A percentile compares a stretch with the other conserved stretches of the same genome.
Evolutionary conservation across 2,113 vertebrate species (phyloP).

Genomic region (Myiozetetes cayanensis): DNA sequence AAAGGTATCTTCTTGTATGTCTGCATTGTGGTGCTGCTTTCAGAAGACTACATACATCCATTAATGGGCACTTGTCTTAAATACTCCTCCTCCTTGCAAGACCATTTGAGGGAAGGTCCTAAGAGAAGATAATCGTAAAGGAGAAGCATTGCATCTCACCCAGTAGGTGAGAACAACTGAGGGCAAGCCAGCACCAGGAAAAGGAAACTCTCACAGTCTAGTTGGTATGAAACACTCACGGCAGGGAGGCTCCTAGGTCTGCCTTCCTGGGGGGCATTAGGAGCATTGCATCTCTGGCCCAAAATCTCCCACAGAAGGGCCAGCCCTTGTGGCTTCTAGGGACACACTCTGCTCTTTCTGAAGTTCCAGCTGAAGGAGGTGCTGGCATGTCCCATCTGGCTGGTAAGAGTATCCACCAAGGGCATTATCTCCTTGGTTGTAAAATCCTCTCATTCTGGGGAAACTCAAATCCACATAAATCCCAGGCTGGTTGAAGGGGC

Average conservation of each 20-base stretch:
- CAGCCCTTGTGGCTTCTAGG: neutral
- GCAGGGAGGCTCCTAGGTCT: neutral
- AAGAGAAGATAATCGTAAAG: neutral
- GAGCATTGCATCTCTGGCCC: neutral
- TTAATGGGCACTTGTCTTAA: neutral
- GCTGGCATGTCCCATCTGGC: neutral
- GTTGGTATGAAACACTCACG: accelerated
- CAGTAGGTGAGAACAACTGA: too few relatives aligned
- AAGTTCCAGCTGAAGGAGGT: neutral
- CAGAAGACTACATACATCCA: neutral
- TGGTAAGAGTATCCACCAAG: neutral
- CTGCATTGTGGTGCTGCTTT: neutral
- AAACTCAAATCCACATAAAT: neutral
- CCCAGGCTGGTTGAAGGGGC: neutral
- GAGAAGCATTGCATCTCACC: neutral
- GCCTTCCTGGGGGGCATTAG: neutral
- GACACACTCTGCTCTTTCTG: neutral
- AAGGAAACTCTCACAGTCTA: neutral
- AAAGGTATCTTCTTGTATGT: accelerated
- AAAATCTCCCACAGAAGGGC: neutral
- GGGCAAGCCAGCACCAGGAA: neutral
- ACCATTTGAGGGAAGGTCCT: neutral
- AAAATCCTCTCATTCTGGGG: neutral
- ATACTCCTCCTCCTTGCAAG: neutral
- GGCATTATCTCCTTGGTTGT: neutral